These are phyloP conservation scores for Bursaphelenchus okinawaensis DNA, from an alignment of 2,888 invertebrate genomes.

Conservation along the genomic window DNA sequence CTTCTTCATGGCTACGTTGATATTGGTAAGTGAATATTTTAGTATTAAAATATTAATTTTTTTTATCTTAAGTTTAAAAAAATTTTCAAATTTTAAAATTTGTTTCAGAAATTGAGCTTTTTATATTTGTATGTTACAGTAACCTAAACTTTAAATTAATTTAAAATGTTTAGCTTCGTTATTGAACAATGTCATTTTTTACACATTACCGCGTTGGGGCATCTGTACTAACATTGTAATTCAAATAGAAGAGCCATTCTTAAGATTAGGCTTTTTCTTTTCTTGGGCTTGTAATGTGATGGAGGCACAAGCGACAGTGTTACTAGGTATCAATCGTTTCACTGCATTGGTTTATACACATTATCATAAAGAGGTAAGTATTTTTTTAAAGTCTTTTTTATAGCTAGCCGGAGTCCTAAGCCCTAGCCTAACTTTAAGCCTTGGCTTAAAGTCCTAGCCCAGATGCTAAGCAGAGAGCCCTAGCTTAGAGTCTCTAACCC, in stretches of 20 bases:
- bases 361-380: background rate
- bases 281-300: background rate
- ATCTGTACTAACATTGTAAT: background rate
- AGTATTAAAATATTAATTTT: no score
- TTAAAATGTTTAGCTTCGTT: background rate
- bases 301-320: background rate
- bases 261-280: background rate
- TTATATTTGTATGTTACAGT: no score
- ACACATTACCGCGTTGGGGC: background rate
- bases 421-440: no score
- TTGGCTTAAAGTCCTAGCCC: no score
- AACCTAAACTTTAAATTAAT: background rate
- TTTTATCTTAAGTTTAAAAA: background rate
- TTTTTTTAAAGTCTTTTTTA: no score
- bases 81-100: background rate
- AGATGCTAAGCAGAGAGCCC: no score
- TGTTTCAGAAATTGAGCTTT: background rate
- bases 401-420: no score
- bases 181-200: background rate
- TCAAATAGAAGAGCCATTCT: background rate
- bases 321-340: conserved; percentile 6
- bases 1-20: background rate
- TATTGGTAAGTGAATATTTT: background rate
- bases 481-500: no score
- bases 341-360: conserved; percentile 1